Conservation (phyloP, 1,140 invertebrate species). For the Atta cephalotes region DNA sequence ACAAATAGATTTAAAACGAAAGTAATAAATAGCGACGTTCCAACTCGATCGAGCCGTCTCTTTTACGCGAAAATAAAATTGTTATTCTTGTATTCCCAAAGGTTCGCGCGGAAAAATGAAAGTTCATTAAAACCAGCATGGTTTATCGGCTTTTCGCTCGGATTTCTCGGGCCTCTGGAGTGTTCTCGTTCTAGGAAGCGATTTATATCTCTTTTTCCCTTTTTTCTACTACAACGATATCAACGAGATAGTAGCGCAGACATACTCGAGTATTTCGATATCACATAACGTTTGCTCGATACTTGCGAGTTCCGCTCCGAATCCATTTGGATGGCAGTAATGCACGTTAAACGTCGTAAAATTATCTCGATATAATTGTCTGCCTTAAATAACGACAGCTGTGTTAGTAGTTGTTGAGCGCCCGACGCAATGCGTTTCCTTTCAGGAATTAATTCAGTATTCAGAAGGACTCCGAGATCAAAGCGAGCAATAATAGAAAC, state of each 20-base stretch:
- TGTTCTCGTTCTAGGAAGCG: slow-evolving; percentile 70
- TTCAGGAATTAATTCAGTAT: slow-evolving; percentile 62
- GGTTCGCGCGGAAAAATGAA: slow-evolving; percentile 71
- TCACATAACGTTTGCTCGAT: slow-evolving; percentile 46
- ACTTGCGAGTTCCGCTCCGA: slow-evolving; percentile 27
- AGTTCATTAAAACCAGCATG: slow-evolving; percentile 75
- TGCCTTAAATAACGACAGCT: slow-evolving; percentile 30
- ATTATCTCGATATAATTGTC: slow-evolving; percentile 54
- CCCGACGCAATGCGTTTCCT: slow-evolving; percentile 17
- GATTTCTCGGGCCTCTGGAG: slow-evolving; percentile 67
- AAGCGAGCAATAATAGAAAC: slow-evolving; percentile 54
- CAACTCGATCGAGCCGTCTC: slow-evolving; percentile 40
- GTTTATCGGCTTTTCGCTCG: slow-evolving; percentile 73
- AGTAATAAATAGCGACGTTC: slow-evolving; percentile 51
- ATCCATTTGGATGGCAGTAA: slow-evolving; percentile 55
- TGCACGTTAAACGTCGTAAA: slow-evolving; percentile 49
- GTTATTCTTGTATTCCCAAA: slow-evolving; percentile 68
- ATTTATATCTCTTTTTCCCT: slow-evolving; percentile 58
- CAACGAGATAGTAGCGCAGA: slow-evolving; percentile 55
- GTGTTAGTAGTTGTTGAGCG: slow-evolving; percentile 23
- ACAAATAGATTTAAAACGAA: slow-evolving; percentile 46
- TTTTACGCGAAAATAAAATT: slow-evolving; percentile 64
- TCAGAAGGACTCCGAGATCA: slow-evolving; percentile 57
- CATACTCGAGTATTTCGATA: slow-evolving; percentile 59
- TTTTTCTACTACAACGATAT: slow-evolving; percentile 38